These are phyloP conservation scores for Cochlearius cochlearius DNA, from an alignment of 2,113 vertebrate genomes.

Conservation along the genomic window DNA sequence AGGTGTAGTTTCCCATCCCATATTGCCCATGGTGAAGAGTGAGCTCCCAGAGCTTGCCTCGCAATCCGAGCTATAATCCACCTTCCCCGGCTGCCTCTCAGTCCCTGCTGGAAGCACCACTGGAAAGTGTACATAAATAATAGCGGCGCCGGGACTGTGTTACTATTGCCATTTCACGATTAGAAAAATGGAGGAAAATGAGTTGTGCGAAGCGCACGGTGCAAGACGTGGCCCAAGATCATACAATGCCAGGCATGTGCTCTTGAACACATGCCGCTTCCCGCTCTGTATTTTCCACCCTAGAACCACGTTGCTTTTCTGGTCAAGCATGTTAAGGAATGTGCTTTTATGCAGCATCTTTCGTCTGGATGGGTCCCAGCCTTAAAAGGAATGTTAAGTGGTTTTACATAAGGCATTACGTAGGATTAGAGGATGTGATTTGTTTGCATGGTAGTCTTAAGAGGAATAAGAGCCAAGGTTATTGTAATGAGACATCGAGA, in stretches of 20 bases:
- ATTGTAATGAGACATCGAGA: neutral
- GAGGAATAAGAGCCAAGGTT: neutral
- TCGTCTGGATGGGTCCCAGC: constrained; percentile 38
- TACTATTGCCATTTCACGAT: neutral
- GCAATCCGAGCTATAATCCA: neutral
- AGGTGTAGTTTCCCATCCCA: neutral
- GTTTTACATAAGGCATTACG: constrained; percentile 58
- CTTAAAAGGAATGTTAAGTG: constrained; percentile 52
- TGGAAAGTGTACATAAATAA: neutral
- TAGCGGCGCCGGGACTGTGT: neutral
- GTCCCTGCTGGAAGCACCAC: neutral
- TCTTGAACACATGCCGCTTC: neutral
- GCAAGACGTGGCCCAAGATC: rapidly evolving
- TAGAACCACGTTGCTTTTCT: neutral
- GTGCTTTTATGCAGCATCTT: constrained; percentile 50
- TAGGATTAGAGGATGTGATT: constrained; percentile 41
- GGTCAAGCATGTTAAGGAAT: constrained; percentile 18
- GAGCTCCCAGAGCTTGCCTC: neutral
- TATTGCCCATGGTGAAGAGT: neutral
- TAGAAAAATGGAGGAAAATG: neutral
- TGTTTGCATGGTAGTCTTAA: constrained; percentile 29
- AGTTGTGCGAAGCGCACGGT: neutral
- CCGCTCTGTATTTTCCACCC: neutral
- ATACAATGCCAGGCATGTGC: neutral
- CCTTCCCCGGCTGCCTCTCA: neutral